Evolutionary conservation across 2,113 vertebrate species (phyloP).

Genomic region (Arizona elegans): DNA sequence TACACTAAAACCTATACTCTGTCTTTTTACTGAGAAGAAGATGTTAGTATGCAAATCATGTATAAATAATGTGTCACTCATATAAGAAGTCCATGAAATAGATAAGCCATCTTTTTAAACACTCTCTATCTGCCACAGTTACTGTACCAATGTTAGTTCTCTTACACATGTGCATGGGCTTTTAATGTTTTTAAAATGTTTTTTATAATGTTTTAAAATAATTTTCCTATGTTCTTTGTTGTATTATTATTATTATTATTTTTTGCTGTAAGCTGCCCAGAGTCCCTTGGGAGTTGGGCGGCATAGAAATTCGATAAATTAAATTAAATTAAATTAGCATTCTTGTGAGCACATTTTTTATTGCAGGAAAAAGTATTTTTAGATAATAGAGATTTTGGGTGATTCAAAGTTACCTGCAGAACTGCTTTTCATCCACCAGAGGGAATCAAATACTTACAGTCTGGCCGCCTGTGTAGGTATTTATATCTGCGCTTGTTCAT

Average conservation of each 20-base stretch:
- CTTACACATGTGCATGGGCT: too few species aligned
- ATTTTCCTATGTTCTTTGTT: too few species aligned
- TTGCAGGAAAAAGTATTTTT: fast-evolving
- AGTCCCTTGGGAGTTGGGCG: too few species aligned
- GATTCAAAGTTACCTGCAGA: neutral
- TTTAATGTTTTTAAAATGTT: too few species aligned
- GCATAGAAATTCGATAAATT: too few species aligned
- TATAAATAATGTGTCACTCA: neutral
- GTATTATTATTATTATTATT: too few species aligned
- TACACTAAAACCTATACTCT: neutral
- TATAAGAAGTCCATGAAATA: neutral
- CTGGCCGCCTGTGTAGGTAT: neutral
- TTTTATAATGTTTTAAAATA: too few species aligned
- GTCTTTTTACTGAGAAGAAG: neutral
- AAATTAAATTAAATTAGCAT: neutral
- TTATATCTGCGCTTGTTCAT: neutral
- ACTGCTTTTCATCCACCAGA: conserved; percentile 39
- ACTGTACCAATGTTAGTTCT: neutral
- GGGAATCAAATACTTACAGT: conserved; percentile 35
- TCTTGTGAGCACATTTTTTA: neutral
- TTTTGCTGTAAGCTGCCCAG: too few species aligned
- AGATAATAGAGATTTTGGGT: neutral
- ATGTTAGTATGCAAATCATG: neutral
- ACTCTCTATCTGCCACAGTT: neutral
- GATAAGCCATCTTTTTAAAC: neutral